Evolutionary conservation across 2,888 invertebrate genomes (phyloP), one percentile per base, ranked within the genome.

Genomic region (Acanthosepion esculentum): DNA sequence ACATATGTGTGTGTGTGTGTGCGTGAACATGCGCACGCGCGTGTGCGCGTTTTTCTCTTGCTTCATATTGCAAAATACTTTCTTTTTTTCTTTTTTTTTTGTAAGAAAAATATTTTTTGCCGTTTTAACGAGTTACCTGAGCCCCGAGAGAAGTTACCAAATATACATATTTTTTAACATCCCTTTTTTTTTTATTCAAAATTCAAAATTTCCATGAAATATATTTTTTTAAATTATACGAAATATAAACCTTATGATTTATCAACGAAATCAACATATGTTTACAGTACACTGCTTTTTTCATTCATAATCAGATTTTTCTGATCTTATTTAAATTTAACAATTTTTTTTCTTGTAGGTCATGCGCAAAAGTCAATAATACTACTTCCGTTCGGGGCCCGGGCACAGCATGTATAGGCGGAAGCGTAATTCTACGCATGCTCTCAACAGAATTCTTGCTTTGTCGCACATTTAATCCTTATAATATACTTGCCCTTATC

Each of bases 311-410:
- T 59, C 23, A 59, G 23, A 23, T 18, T 59, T 6, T 59, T 20
- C 20, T 23, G 20, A 5, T 59, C 7, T 6, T 23, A 6, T 59
- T 23, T 59, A 59, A 59, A 59, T 59, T 59, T 59, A 59, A 59
- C 59, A 6, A n/a, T 33, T 15, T 33, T 10, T 78, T 92, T 48
- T 94, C 64, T 64, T 53, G 50, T 48, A 64, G 94, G 94, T 94
- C 94, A 94, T 94, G 94, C 94, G 94, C 94, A 94, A 64, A 94
- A 64, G 94, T 94, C 59, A 64, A 94, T 59, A 94, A 59, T 23
- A 53, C 48, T 59, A 94, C 94, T 94, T 94, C 94, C 94, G 94
- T 23, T 94, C 48, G 29, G 29, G 48, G 7, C 92, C 92, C n/a
- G 48, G 92, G 12, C n/a, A 78, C 78, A 33, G 78, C 78, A 78